Evolutionary conservation across 2,888 invertebrate genomes (phyloP).

Genomic region (Drosophila helvetica): DNA sequence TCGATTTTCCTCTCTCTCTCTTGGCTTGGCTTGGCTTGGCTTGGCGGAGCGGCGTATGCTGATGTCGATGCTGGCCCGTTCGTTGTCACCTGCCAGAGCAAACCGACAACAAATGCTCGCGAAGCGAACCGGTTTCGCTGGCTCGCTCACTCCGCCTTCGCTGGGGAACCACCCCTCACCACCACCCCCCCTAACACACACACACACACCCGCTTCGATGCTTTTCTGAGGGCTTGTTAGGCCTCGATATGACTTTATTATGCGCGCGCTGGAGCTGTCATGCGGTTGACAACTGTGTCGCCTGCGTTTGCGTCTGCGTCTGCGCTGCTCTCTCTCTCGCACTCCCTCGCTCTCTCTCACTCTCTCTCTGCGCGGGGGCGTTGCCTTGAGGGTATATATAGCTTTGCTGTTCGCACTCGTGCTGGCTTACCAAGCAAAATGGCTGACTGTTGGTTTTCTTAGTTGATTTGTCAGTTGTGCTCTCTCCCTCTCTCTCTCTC

Average conservation of each 20-base stretch:
- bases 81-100: constrained; percentile 84
- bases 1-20: constrained; percentile 37
- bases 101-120: constrained; percentile 73
- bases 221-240: constrained; percentile 73
- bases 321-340: constrained; percentile 24
- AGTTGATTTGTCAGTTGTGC: constrained; percentile 65
- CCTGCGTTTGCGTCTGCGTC: constrained; percentile 58
- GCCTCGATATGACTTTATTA: constrained; percentile 80
- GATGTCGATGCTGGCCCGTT: constrained; percentile 56
- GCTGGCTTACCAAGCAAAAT: constrained; percentile 64
- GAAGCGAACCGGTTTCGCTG: constrained; percentile 70
- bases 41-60: constrained; percentile 1
- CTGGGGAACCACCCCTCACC: constrained; percentile 21
- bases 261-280: constrained; percentile 72
- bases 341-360: constrained; percentile 26
- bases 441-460: constrained; percentile 72
- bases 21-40: too few species aligned
- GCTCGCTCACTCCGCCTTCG: constrained; percentile 26
- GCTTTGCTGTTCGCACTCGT: constrained; percentile 49
- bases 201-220: constrained; percentile 29
- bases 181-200: constrained; percentile 21
- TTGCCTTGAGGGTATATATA: constrained; percentile 34
- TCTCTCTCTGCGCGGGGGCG: constrained; percentile 47
- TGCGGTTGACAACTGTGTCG: constrained; percentile 81
- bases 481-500: background rate